Conservation (phyloP, 2,888 invertebrate species). For the Digitonthophagus gazella region DNA sequence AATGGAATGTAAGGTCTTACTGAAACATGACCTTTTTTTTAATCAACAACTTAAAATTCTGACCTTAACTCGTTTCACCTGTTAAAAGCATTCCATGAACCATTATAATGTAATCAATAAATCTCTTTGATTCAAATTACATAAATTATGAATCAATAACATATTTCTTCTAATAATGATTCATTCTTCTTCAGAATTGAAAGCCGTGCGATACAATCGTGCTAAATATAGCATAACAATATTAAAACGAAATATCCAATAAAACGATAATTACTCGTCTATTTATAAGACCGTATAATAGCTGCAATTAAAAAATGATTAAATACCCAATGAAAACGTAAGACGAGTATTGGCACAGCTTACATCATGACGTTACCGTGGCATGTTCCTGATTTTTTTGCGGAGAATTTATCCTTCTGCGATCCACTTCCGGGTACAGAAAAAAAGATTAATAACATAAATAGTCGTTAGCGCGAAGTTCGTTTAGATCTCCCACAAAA, state of each 20-base stretch:
- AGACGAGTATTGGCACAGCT: background rate
- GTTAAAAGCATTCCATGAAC: too few species aligned
- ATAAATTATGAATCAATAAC: background rate
- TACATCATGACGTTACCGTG: background rate
- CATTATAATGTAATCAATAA: too few species aligned
- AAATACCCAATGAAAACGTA: background rate
- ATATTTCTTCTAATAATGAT: too few species aligned
- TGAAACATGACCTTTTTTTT: too few species aligned
- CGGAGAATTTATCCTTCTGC: slow-evolving; percentile 8
- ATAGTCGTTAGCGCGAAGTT: slow-evolving; percentile 6
- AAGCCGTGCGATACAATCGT: background rate
- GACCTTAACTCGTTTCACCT: too few species aligned
- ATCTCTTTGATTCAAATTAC: background rate
- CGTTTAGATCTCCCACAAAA: slow-evolving; percentile 21
- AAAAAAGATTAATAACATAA: slow-evolving; percentile 1
- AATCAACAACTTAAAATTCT: too few species aligned
- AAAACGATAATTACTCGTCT: background rate
- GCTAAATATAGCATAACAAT: background rate
- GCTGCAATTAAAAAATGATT: background rate
- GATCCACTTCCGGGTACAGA: background rate
- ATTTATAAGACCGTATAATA: background rate
- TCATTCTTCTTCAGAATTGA: too few species aligned
- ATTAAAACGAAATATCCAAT: background rate
- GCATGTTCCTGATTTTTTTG: background rate
- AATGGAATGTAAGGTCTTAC: too few species aligned